phyloP scores from a whole-genome alignment of 2,888 invertebrate species.

The Dione juno region DNA sequence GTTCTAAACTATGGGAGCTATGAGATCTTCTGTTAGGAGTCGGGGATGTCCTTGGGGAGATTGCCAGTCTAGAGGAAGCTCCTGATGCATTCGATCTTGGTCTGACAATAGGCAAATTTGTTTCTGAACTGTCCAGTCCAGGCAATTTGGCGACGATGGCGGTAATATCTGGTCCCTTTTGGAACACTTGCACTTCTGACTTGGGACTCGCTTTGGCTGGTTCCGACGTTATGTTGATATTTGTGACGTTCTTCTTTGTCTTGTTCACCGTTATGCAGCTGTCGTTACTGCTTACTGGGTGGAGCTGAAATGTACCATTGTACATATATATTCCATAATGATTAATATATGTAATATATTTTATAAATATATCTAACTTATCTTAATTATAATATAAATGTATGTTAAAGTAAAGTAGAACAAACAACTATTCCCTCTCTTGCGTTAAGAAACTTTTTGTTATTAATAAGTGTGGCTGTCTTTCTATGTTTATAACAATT shows the following conservation, averaged over 20 bases:
- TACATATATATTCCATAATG: not conserved
- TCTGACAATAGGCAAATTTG: conserved; percentile 73
- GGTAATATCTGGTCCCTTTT: conserved; percentile 91
- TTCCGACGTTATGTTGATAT: conserved; percentile 87
- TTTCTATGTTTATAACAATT: not conserved
- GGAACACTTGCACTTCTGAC: conserved; percentile 86
- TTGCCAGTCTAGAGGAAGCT: conserved; percentile 80
- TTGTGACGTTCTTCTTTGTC: conserved; percentile 86
- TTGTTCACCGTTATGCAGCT: conserved; percentile 82
- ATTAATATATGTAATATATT: no score
- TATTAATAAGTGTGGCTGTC: not conserved
- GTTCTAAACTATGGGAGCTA: conserved; percentile 78
- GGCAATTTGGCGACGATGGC: conserved; percentile 87
- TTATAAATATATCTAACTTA: no score
- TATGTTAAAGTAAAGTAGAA: no score
- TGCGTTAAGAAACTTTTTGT: no score
- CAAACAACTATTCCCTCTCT: no score
- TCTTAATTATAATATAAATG: no score
- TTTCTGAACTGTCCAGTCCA: conserved; percentile 77
- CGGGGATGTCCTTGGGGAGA: conserved; percentile 62
- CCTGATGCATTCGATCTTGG: conserved; percentile 84
- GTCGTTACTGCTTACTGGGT: conserved; percentile 68
- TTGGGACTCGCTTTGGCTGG: conserved; percentile 75
- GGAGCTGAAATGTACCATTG: conserved; percentile 59
- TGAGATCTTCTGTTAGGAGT: conserved; percentile 71